Base-by-base conservation (phyloP, 2,888 invertebrate species). In the Aphodius sticticus region DNA sequence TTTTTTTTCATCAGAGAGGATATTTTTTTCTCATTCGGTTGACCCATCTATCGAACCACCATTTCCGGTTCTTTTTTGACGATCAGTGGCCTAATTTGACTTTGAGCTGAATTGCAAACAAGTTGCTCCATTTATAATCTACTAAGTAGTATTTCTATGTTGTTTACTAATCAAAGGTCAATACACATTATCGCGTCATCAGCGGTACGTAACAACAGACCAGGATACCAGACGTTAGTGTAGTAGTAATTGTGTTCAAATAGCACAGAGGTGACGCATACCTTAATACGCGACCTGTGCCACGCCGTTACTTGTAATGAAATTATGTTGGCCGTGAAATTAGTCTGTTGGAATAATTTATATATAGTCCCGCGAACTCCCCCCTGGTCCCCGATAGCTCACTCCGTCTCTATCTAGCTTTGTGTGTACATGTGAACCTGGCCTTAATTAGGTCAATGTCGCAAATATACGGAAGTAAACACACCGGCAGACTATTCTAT, bases 311-410 rank as follows among this genome's bases (percentile, higher is more conserved):
- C 53, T 53, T 53, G 53, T 53, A 53, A 53, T 53, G 53, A 53
- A 53, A 53, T 53, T 53, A 53, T 53, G 53, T 53, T 53, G 53
- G 53, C 53, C 53, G 12, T 53, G 53, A 53, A 53, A 53, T 53
- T 53, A 53, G 53, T 53, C 53, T 53, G 53, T 53, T 53, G 53
- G 53, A 53, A 53, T 53, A 53, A 53, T 53, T 53, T 53, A 53
- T 53, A 53, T 53, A 53, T 53, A 53, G 53, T 53, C 53, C 53
- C 53, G 7, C 7, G 9, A 9, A 12, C 53, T 53, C 53, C 53
- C 53, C 53, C 53, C 53, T 7, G 53, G 7, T 53, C 1, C 53
- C 53, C 53, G 9, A 9, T 53, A 12, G 9, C 53, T 9, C 53
- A 53, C 9, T 53, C 53, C 4, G 4, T 53, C 53, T 53, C 53